Conservation (phyloP, 2,113 vertebrate genomes). For the Ceyx melanurus region DNA sequence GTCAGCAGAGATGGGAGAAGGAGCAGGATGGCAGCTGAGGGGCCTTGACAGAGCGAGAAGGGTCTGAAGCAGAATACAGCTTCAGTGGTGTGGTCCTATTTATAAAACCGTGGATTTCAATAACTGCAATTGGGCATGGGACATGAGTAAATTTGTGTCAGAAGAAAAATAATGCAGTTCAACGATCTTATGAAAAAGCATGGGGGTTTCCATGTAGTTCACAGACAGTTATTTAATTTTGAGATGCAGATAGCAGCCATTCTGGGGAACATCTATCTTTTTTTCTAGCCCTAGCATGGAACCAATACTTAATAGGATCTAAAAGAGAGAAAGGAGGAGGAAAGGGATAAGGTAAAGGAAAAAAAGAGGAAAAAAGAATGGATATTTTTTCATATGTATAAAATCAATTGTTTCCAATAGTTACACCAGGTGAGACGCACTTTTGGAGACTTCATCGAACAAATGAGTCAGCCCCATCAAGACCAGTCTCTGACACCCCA, state of each 20-base stretch:
- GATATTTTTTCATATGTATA: neutral
- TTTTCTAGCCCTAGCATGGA: neutral
- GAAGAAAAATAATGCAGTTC: neutral
- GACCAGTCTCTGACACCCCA: neutral
- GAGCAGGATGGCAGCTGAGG: neutral
- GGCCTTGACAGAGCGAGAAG: neutral
- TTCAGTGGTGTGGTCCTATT: rapidly evolving
- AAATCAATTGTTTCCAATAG: neutral
- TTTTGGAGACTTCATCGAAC: neutral
- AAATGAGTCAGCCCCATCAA: neutral
- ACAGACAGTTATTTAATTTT: neutral
- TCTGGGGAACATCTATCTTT: neutral
- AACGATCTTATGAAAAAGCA: neutral
- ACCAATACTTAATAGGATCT: neutral
- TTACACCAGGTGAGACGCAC: neutral
- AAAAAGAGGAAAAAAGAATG: neutral
- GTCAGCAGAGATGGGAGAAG: neutral
- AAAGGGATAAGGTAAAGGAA: neutral
- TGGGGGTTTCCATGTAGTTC: neutral
- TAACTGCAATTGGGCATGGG: neutral
- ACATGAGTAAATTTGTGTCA: neutral
- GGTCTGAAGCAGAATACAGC: too few relatives aligned
- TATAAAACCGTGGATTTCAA: neutral
- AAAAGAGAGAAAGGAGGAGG: neutral
- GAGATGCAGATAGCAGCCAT: neutral